Base-by-base conservation (phyloP, 2,113 vertebrate species). In the Numenius arquata region DNA sequence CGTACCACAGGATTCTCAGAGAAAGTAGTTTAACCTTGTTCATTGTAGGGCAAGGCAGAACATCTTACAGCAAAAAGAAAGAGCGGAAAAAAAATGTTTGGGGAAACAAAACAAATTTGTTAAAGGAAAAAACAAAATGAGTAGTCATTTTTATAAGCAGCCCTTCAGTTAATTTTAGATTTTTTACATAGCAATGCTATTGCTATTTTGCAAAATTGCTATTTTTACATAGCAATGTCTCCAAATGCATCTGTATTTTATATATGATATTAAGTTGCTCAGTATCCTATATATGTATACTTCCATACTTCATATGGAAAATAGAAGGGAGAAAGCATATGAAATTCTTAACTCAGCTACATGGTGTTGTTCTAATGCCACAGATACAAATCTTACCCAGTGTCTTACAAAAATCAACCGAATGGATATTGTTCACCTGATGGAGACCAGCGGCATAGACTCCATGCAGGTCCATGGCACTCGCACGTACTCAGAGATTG, bases 351-450 rank as follows among this genome's bases (percentile, higher is more conserved):
- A 43, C 36, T 78, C 17, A 22, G 40, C 32, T 71, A 11, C 70
- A 5, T 4, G 6, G 15, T 77, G 30, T 91, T 26, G 2, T 94
- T 90, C 84, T 94, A n/a, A 93, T 47, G 68, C 56, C 82, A 88
- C 97, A 99, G 99, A 99, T 97, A 96, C 95, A 38, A 98, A 74
- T 47, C 97, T 99, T 92, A 98, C 99, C 53, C 98, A 98, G 30
- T 99, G 98, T 91, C 98, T 99, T 40, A 99, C 99, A 7, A 99
- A 99, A 97, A 99, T 99, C 97, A 99, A 99, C 92, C 98, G 99
- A 20, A 99, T 99, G 99, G 99, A 99, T 95, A 99, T 99, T 6
- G 99, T 99, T 77, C 99, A 99, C 93, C 98, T 99, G 30, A 98
- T 99, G 97, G 98, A 99, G 98, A 98, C 97, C 87, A 99, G 98